phyloP scores from a whole-genome alignment of 2,888 invertebrate species.

The Gortyna flavago region DNA sequence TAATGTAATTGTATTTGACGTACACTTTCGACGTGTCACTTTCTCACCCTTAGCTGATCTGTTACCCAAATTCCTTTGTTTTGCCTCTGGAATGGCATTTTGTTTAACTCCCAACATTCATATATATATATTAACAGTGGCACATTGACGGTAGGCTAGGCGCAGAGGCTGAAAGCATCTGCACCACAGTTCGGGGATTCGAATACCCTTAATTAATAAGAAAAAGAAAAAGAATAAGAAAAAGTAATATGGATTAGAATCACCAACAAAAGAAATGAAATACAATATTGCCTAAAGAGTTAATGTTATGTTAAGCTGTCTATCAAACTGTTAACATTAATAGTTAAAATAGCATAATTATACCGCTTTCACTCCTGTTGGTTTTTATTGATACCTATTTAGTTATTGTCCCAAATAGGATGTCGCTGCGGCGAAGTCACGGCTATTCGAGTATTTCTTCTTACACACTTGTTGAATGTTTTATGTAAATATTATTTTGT shows the following conservation, averaged over 20 bases:
- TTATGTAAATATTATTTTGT: slow-evolving; percentile 61
- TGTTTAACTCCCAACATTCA: slow-evolving; percentile 14
- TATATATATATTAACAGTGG: slow-evolving; percentile 9
- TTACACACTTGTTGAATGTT: slow-evolving; percentile 28
- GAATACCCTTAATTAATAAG: not conserved
- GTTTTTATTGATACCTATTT: slow-evolving; percentile 11
- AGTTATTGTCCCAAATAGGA: slow-evolving; percentile 20
- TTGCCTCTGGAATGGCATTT: slow-evolving; percentile 47
- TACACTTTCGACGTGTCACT: slow-evolving; percentile 8
- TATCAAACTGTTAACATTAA: slow-evolving; percentile 18
- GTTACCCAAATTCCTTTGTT: slow-evolving; percentile 4
- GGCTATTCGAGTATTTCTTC: slow-evolving; percentile 14
- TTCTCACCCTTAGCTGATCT: slow-evolving; percentile 1
- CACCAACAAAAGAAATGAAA: not conserved
- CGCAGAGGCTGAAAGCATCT: slow-evolving; percentile 3
- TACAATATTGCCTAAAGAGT: not conserved
- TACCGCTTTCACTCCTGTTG: slow-evolving; percentile 7
- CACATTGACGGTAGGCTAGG: not conserved
- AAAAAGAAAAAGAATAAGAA: not conserved
- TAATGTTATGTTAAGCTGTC: not conserved
- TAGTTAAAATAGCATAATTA: slow-evolving; percentile 7
- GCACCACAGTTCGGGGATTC: not conserved
- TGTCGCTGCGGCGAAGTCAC: slow-evolving; percentile 40
- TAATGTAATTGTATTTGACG: slow-evolving; percentile 33
- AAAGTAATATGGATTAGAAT: not conserved